Conservation (phyloP, 2,113 vertebrate species). For the Ceratotherium simum region DNA sequence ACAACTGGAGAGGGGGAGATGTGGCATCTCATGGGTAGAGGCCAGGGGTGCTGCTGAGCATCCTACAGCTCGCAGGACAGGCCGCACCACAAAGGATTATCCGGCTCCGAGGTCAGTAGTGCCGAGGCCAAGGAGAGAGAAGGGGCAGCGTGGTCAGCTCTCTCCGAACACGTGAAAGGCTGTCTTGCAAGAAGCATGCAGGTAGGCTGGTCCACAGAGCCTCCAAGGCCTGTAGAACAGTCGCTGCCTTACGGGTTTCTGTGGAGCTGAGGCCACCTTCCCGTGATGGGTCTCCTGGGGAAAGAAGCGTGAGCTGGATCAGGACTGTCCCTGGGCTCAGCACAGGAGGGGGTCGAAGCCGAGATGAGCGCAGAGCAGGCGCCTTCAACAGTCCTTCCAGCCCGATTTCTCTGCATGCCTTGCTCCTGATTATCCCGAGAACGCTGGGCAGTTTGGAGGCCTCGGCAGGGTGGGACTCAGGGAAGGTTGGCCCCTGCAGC, state of each 20-base stretch:
- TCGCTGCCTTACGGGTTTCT: not conserved
- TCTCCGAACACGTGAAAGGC: not conserved
- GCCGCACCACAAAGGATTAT: not conserved
- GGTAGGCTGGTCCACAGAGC: not conserved
- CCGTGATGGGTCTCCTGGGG: not conserved
- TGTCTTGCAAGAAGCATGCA: not conserved
- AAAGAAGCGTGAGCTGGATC: not conserved
- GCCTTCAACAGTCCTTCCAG: rapidly evolving
- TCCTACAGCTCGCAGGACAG: not conserved
- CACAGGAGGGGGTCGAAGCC: not conserved
- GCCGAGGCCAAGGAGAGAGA: not conserved
- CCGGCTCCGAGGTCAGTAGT: not conserved
- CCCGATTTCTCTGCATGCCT: rapidly evolving
- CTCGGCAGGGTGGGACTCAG: rapidly evolving
- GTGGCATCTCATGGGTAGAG: not conserved
- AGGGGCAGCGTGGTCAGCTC: too few species aligned
- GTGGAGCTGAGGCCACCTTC: not conserved
- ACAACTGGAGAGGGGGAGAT: not conserved
- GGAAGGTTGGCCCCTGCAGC: rapidly evolving
- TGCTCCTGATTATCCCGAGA: not conserved
- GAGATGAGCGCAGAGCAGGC: rapidly evolving
- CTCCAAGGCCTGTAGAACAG: not conserved
- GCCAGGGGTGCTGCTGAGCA: not conserved
- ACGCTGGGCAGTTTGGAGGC: not conserved
- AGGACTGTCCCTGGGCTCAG: not conserved